Percentiles rank a stretch among this genome's conserved stretches.
These are phyloP conservation scores for Hesperophylax magnus DNA, from an alignment of 1,140 invertebrate species.

Conservation along the genomic window DNA sequence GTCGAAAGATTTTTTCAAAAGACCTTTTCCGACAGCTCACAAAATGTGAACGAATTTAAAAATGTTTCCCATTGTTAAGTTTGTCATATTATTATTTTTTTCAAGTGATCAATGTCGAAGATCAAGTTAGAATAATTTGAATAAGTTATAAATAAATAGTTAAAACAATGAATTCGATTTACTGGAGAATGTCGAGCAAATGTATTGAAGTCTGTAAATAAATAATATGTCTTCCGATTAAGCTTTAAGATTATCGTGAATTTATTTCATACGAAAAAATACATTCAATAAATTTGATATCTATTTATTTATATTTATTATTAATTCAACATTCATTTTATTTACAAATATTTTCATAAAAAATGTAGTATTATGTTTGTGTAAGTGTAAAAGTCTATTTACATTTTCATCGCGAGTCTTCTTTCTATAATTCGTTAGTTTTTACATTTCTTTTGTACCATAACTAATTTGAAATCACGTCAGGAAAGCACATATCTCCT, in stretches of 20 bases:
- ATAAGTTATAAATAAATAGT: neutral
- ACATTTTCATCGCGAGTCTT: too few species aligned
- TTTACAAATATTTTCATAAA: neutral
- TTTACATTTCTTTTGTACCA: too few species aligned
- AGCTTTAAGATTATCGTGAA: too few species aligned
- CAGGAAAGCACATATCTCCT: constrained; percentile 32
- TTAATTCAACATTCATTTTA: neutral
- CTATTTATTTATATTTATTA: neutral
- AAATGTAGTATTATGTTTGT: neutral
- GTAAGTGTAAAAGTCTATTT: too few species aligned
- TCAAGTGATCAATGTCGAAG: neutral
- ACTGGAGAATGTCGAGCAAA: neutral
- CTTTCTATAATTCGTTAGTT: too few species aligned
- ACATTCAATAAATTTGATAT: neutral
- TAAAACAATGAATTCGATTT: constrained; percentile 2
- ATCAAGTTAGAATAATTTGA: too few species aligned
- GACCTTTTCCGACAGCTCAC: neutral
- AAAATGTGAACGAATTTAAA: neutral
- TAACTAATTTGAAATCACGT: constrained; percentile 20
- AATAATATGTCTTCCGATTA: constrained; percentile 20
- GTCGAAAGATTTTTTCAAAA: too few species aligned
- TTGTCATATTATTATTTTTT: neutral
- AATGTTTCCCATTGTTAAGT: neutral
- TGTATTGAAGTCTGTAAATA: constrained; percentile 18
- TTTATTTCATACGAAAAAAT: neutral